These are phyloP conservation scores for Hofmannophila pseudospretella DNA, from an alignment of 2,888 invertebrate genomes.

Conservation along the genomic window DNA sequence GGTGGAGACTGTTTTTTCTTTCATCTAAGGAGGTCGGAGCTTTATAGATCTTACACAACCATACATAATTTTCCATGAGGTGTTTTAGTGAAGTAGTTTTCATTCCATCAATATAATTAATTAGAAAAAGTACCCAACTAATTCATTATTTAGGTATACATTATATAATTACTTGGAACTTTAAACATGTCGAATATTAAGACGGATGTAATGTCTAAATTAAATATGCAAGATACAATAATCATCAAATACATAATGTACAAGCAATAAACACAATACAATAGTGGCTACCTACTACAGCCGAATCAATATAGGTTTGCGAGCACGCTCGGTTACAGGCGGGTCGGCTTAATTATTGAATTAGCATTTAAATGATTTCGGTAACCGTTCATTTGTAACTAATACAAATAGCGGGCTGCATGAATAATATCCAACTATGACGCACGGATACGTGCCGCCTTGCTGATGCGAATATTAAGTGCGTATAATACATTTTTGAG, in stretches of 20 bases:
- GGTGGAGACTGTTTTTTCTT: too few species aligned
- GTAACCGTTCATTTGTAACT: conserved; percentile 79
- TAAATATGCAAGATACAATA: too few species aligned
- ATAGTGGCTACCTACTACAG: conserved; percentile 21
- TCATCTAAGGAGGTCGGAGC: too few species aligned
- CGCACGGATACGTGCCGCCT: conserved; percentile 45
- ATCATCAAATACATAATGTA: neutral
- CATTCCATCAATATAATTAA: too few species aligned
- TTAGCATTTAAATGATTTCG: conserved; percentile 79
- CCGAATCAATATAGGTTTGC: conserved; percentile 53
- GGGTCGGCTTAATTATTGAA: conserved; percentile 76
- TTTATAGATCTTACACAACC: too few species aligned
- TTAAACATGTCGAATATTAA: too few species aligned
- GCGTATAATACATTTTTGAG: conserved; percentile 29
- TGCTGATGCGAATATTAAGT: conserved; percentile 57
- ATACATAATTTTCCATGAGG: too few species aligned
- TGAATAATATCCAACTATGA: conserved; percentile 61
- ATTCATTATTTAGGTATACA: too few species aligned
- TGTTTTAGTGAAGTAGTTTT: too few species aligned
- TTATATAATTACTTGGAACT: too few species aligned
- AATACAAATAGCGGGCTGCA: conserved; percentile 74
- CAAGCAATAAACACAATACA: conserved; percentile 7
- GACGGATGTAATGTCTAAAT: too few species aligned
- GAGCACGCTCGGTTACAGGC: conserved; percentile 57
- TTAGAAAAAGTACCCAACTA: too few species aligned